Percentiles rank a stretch among this genome's conserved stretches.
Conservation (phyloP, 1,140 invertebrate genomes). For the Aphis gossypii region DNA sequence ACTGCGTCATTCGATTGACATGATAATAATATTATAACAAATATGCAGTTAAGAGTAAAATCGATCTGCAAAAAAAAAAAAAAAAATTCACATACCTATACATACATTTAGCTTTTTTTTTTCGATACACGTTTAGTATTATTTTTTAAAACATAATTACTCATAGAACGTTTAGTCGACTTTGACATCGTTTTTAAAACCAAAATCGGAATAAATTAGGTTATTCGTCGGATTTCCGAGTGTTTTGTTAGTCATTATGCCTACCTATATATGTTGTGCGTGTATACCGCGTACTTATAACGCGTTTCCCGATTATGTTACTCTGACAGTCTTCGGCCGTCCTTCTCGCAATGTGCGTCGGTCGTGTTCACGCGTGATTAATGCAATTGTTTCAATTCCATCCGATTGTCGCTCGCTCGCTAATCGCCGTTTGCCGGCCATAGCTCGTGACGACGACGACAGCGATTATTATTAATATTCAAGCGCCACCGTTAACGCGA, state of each 20-base stretch:
- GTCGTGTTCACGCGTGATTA: neutral
- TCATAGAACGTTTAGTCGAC: neutral
- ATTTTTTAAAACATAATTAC: neutral
- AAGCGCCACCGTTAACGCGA: neutral
- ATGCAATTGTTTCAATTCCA: neutral
- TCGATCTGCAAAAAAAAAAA: neutral
- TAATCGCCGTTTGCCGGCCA: neutral
- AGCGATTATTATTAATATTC: neutral
- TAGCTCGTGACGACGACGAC: neutral
- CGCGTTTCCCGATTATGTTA: neutral
- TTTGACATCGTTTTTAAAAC: neutral
- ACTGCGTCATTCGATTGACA: neutral
- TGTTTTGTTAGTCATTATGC: neutral
- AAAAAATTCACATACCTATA: neutral
- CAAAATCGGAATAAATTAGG: neutral
- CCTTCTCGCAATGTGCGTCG: neutral
- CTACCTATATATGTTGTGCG: too few relatives aligned
- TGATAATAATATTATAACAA: neutral
- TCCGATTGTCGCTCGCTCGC: neutral
- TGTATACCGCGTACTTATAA: neutral
- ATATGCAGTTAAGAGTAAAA: neutral
- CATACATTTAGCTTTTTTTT: neutral
- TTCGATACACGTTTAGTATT: neutral
- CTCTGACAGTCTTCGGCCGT: neutral
- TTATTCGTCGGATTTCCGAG: neutral